Percentiles rank a stretch among this genome's conserved stretches.
These are phyloP conservation scores for Embidobia sp. DNA, from an alignment of 2,888 invertebrate species.

Conservation along the genomic window DNA sequence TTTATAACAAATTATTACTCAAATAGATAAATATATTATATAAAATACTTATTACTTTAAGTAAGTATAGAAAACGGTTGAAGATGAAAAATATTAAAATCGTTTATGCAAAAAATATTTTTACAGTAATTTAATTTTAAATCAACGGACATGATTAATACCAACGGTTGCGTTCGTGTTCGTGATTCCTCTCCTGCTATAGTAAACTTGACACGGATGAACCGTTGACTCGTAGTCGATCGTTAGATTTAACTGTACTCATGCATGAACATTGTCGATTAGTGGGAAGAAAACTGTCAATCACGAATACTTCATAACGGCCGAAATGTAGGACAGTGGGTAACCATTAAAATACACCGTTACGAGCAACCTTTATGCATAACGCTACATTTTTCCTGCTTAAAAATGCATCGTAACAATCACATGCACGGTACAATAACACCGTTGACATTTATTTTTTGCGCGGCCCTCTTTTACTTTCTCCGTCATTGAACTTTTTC, in stretches of 20 bases:
- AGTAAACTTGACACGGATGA: too few relatives aligned
- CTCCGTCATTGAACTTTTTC: constrained; percentile 28
- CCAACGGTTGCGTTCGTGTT: too few relatives aligned
- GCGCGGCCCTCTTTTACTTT: constrained; percentile 32
- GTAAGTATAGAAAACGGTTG: too few relatives aligned
- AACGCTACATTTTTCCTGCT: constrained; percentile 64
- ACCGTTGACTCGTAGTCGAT: constrained; percentile 26
- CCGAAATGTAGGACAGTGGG: constrained; percentile 78
- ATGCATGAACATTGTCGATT: constrained; percentile 43
- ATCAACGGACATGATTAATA: too few relatives aligned
- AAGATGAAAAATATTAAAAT: too few relatives aligned
- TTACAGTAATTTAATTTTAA: too few relatives aligned
- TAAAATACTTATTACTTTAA: too few relatives aligned
- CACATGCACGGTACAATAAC: neutral
- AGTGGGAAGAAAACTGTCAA: constrained; percentile 48
- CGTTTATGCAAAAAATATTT: too few relatives aligned
- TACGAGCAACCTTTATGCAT: constrained; percentile 75
- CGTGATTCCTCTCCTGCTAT: too few relatives aligned
- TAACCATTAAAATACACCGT: constrained; percentile 79
- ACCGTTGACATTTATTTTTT: constrained; percentile 33
- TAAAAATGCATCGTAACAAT: constrained; percentile 17
- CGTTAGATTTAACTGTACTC: constrained; percentile 61
- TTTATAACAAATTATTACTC: too few relatives aligned
- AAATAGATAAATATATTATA: too few relatives aligned
- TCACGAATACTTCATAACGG: constrained; percentile 51